Conservation (phyloP, 2,797 vertebrate species). For the Pangasius larnaudii region DNA sequence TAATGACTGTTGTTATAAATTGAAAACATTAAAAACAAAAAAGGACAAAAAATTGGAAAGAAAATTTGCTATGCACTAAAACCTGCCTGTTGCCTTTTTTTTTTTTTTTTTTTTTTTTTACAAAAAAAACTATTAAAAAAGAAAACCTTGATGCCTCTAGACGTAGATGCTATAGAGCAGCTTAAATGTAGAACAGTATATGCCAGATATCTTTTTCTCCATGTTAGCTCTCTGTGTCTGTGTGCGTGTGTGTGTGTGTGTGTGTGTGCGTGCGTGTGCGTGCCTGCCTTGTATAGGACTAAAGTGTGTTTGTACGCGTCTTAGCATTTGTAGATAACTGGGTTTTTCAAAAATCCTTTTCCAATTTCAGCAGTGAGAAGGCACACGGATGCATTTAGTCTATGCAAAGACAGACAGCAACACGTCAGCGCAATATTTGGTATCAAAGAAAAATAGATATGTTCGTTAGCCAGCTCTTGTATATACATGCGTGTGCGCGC, state of each 20-base stretch:
- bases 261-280: constrained; percentile 38
- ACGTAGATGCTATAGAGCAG: constrained; percentile 76
- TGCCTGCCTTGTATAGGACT: constrained; percentile 52
- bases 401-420: constrained; percentile 84
- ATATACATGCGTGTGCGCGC: constrained; percentile 25
- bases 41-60: constrained; percentile 47
- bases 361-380: constrained; percentile 75
- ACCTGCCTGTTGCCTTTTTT: constrained; percentile 89
- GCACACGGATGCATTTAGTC: constrained; percentile 81
- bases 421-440: constrained; percentile 67
- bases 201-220: constrained; percentile 72
- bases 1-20: constrained; percentile 74
- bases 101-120: too few relatives aligned
- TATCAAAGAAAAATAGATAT: constrained; percentile 60
- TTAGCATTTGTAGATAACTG: constrained; percentile 68
- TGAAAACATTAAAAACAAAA: constrained; percentile 59
- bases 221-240: constrained; percentile 69
- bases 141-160: constrained; percentile 91
- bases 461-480: constrained; percentile 55
- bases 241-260: constrained; percentile 64
- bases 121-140: constrained; percentile 56
- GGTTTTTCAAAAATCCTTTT: constrained; percentile 62
- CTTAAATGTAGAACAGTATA: constrained; percentile 71
- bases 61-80: constrained; percentile 91
- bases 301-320: constrained; percentile 7